Evolutionary conservation across 2,797 vertebrate genomes (phyloP).

Genomic region (Arrhamphus sclerolepis): DNA sequence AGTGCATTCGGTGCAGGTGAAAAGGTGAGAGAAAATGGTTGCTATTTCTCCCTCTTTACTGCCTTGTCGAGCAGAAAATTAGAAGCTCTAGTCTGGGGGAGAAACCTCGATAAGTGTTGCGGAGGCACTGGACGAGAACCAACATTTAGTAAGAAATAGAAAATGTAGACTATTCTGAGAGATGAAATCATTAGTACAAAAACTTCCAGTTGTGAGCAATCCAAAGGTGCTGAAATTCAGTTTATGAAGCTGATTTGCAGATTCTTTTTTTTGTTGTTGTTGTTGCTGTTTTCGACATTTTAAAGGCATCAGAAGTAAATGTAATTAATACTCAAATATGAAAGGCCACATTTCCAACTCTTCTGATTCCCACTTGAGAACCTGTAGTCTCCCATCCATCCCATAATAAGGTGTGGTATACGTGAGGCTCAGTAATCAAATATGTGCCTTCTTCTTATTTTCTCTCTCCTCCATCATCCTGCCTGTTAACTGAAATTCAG

Average conservation of each 20-base stretch:
- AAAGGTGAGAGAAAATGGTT: slow-evolving; percentile 10
- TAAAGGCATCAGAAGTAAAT: neutral
- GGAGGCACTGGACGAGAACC: slow-evolving; percentile 9
- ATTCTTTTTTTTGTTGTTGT: neutral
- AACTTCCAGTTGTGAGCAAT: neutral
- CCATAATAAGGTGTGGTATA: too few relatives aligned
- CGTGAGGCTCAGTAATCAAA: too few relatives aligned
- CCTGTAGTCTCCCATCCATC: too few relatives aligned
- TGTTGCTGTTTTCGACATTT: too few relatives aligned
- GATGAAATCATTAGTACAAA: slow-evolving; percentile 2
- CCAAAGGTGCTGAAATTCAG: neutral
- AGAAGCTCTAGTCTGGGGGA: slow-evolving; percentile 7
- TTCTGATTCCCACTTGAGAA: too few relatives aligned
- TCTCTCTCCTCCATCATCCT: too few relatives aligned
- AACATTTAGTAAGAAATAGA: slow-evolving; percentile 13
- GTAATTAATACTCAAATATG: neutral
- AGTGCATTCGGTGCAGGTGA: slow-evolving; percentile 5
- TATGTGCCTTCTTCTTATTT: neutral
- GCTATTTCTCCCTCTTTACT: slow-evolving; percentile 2
- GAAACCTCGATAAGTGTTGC: neutral
- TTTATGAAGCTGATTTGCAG: neutral
- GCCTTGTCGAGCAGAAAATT: slow-evolving; percentile 21
- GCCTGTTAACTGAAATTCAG: too few relatives aligned
- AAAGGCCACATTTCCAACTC: too few relatives aligned
- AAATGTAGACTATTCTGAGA: slow-evolving; percentile 3